Evolutionary conservation across 2,797 vertebrate genomes (phyloP), one percentile per base, ranked within the genome.

Genomic region (Danio choprae): DNA sequence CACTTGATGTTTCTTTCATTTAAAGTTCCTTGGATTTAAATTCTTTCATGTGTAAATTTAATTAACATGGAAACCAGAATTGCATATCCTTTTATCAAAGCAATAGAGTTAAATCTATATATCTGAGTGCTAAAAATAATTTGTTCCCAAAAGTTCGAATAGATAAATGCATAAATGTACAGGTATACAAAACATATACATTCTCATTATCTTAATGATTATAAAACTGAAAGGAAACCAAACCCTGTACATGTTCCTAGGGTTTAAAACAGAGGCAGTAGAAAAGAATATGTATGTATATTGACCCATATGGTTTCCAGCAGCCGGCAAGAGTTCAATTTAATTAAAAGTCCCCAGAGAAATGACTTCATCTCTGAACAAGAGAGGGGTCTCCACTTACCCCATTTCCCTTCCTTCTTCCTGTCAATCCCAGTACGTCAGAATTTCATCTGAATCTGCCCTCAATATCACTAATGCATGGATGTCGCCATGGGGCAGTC

Each of bases 301-400:
- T 86, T 85, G 72, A 43, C 9, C 43, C 64, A 63, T 40, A 58
- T n/a, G 18, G n/a, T 70, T 82, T 43, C 84, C 77, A 85, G 82
- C 69, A 87, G 85, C 62, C 51, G 59, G 80, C 53, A 50, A 76
- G 40, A 76, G 70, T 56, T 78, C 73, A 56, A 89, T 90, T 79
- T 82, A 87, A 92, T 93, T 86, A 86, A 83, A 53, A 77, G 44
- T n/a, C 84, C 86, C 84, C 15, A 70, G 69, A 86, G 87, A 84
- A 85, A 93, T 93, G 89, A 93, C 91, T 87, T 94, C 92, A 94
- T 90, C 84, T 48, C 50, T 70, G 80, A 84, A 84, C 46, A 65
- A 81, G 18, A 81, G 18, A 55, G 74, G 65, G 74, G 36, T 82
- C 71, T 84, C 82, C 76, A 68, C 81, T 79, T 75, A 67, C 55